A percentile compares a stretch with the other conserved stretches of the same genome.
These are phyloP conservation scores for Axinella damicornis DNA, from an alignment of 37 sponge, comb jelly and placozoan genomes.

Conservation along the genomic window DNA sequence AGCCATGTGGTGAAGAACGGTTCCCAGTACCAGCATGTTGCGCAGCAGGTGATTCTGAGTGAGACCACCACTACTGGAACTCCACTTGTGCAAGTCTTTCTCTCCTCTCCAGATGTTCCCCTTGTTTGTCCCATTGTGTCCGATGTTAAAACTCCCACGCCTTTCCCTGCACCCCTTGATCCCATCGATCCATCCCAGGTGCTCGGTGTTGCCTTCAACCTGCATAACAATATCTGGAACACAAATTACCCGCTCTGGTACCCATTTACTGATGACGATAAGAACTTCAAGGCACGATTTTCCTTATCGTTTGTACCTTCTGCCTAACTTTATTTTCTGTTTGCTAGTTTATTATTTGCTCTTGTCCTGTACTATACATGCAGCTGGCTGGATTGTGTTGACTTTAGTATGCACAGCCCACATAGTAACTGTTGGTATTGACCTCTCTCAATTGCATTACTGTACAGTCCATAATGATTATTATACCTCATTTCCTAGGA, in stretches of 20 bases:
- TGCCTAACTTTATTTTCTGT: no score
- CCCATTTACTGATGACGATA: constrained; percentile 59
- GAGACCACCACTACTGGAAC: neutral
- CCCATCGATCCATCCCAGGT: neutral
- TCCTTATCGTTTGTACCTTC: neutral
- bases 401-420: no score
- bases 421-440: no score
- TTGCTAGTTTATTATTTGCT: no score
- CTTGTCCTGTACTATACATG: no score
- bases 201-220: constrained; percentile 69
- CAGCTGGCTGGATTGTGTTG: no score
- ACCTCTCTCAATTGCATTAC: no score
- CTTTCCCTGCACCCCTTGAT: constrained; percentile 44
- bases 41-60: constrained; percentile 2
- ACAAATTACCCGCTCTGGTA: constrained; percentile 81
- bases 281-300: constrained; percentile 60
- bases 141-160: constrained; percentile 17
- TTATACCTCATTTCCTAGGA: no score
- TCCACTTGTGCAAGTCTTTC: neutral
- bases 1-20: constrained; percentile 52
- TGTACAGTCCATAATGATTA: no score
- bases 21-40: constrained; percentile 65
- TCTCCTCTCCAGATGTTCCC: constrained; percentile 55
- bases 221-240: constrained; percentile 85
- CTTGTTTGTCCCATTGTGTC: constrained; percentile 60